Evolutionary conservation across 2,113 vertebrate species (phyloP), one percentile per base, ranked within the genome.

Genomic region (Hoplias malabaricus): DNA sequence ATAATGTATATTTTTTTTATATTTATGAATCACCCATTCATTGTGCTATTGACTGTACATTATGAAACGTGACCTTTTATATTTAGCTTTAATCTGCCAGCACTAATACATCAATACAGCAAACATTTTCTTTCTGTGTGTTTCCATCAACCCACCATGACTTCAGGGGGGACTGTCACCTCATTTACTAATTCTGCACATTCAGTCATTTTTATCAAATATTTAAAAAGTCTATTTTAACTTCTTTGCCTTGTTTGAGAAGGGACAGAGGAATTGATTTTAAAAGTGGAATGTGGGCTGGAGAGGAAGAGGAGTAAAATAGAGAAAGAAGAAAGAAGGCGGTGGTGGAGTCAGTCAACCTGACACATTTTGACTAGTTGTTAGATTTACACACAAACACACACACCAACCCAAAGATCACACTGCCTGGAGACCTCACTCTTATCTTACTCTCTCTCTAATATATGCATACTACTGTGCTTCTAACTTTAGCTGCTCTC

Each of bases 41-140:
- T 8, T 77, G 23, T 50, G 46, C 23, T 70, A 82, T 76, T 31
- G 85, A 82, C 27, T 65, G n/a, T 63, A 72, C 73, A 74, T 80
- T 81, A 84, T 73, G 83, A 85, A 73, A 82, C 80, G 84, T 85
- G 42, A 75, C 56, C 65, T 82, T 87, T 85, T 56, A 79, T 78
- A 69, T 65, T 72, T 74, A 71, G 82, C 73, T 82, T 87, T 75
- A 84, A 83, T 48, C 73, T 78, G 43, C 68, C 73, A n/a, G 54
- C 34, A 84, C 82, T 80, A 84, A 87, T 80, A 80, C 56, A 88
- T 91, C 82, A 83, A 85, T 90, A 74, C 59, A 80, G 63, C 83
- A 86, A 86, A 85, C 86, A 84, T 87, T 84, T 90, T 83, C 80
- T 73, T 74, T 80, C 86, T 88, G 80, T 86, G 83, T 78, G 83